phyloP scores from a whole-genome alignment of 2,888 invertebrate species.

The Buathra laborator region DNA sequence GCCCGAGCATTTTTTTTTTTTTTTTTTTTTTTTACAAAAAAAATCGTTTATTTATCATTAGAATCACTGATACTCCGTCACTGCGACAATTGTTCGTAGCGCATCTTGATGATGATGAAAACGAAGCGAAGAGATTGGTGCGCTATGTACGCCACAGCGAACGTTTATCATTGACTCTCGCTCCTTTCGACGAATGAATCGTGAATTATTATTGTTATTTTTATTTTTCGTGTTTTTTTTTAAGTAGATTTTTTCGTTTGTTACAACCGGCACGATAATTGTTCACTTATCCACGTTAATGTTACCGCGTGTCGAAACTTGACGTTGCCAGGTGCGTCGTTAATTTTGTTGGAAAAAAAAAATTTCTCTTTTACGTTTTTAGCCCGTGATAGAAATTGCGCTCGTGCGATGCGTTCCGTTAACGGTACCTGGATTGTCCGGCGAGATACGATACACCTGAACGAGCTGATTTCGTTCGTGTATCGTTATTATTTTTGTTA shows the following conservation, averaged over 20 bases:
- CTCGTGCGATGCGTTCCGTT: background rate
- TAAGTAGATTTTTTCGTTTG: background rate
- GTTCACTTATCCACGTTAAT: background rate
- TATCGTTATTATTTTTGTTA: constrained; percentile 1
- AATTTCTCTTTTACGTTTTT: background rate
- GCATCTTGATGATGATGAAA: constrained; percentile 39
- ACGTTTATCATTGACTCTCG: constrained; percentile 62
- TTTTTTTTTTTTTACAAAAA: no score
- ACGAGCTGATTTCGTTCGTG: constrained; percentile 3
- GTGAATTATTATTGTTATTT: constrained; percentile 10
- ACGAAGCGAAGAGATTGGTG: constrained; percentile 4
- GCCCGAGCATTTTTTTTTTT: constrained; percentile 40
- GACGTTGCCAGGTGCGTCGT: constrained; percentile 55
- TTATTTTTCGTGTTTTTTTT: constrained; percentile 21
- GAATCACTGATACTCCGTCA: constrained; percentile 52
- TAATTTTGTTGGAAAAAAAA: background rate
- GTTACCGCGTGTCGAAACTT: constrained; percentile 43
- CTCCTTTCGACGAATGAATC: constrained; percentile 13
- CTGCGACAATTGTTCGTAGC: constrained; percentile 53
- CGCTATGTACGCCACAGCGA: constrained; percentile 12
- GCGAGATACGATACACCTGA: constrained; percentile 14
- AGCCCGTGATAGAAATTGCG: background rate
- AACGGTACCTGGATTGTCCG: constrained; percentile 13
- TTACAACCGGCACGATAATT: constrained; percentile 6
- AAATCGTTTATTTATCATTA: constrained; percentile 15